A percentile compares a stretch with the other conserved stretches of the same genome.
phyloP scores from a whole-genome alignment of 2,797 vertebrate species.

The Bradypodion ventrale region DNA sequence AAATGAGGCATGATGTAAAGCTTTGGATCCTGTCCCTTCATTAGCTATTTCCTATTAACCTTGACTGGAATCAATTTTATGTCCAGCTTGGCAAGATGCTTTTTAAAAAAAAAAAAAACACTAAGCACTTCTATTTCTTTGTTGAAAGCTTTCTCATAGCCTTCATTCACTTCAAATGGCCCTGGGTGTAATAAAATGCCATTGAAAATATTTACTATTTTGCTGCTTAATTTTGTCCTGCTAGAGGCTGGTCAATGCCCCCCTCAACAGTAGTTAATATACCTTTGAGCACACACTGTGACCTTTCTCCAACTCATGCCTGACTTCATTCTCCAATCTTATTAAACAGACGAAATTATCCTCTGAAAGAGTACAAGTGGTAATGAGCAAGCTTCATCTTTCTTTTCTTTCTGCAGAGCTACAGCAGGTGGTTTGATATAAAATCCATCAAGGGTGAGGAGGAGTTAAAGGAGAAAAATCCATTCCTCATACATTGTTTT shows the following conservation, averaged over 20 bases:
- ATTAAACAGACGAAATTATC: conserved; percentile 82
- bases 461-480: conserved; percentile 44
- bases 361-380: conserved; percentile 77
- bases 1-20: conserved; percentile 72
- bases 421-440: conserved; percentile 74
- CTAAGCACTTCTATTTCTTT: conserved; percentile 76
- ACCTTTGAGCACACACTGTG: conserved; percentile 78
- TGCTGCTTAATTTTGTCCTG: conserved; percentile 80
- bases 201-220: conserved; percentile 78
- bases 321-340: conserved; percentile 83
- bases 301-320: conserved; percentile 81
- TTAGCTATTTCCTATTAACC: conserved; percentile 81
- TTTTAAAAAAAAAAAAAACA: conserved; percentile 65
- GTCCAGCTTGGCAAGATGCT: conserved; percentile 67
- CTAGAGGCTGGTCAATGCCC: conserved; percentile 71
- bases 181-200: conserved; percentile 76
- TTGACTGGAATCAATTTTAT: conserved; percentile 74
- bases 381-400: conserved; percentile 67
- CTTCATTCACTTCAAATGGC: conserved; percentile 79
- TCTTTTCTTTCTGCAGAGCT: conserved; percentile 58
- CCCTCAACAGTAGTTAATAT: conserved; percentile 75
- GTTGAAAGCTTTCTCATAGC: conserved; percentile 72
- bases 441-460: conserved; percentile 56
- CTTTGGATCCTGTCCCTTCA: conserved; percentile 79
- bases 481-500: conserved; percentile 35